phyloP scores from a whole-genome alignment of 1,140 invertebrate genomes.

The Onthophagus taurus region DNA sequence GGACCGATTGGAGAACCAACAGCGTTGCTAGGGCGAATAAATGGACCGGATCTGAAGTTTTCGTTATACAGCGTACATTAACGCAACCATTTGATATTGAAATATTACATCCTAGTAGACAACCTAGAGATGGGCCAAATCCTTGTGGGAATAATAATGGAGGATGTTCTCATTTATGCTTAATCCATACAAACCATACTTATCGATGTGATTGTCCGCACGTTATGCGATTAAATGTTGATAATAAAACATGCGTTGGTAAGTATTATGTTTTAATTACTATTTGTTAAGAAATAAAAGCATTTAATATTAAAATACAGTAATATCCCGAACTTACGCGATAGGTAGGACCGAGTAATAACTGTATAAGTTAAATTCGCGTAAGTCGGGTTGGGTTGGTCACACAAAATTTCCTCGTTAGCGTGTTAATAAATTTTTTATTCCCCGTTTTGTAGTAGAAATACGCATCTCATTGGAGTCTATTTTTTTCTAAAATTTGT shows the following conservation, averaged over 20 bases:
- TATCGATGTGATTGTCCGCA: slow-evolving; percentile 69
- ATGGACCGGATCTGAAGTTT: slow-evolving; percentile 53
- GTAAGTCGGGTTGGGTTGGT: no score
- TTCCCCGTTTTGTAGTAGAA: no score
- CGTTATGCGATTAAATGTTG: slow-evolving; percentile 55
- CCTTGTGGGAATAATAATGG: slow-evolving; percentile 59
- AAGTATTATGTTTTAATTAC: slow-evolving; percentile 31
- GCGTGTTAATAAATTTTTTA: no score
- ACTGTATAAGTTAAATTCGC: no score
- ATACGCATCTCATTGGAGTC: no score
- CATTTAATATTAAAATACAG: no score
- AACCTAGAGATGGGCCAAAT: slow-evolving; percentile 50
- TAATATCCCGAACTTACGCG: no score
- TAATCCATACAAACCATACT: slow-evolving; percentile 52
- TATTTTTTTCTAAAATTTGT: no score
- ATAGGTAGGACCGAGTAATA: no score
- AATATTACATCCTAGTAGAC: slow-evolving; percentile 67
- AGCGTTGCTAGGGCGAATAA: slow-evolving; percentile 64
- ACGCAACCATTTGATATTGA: slow-evolving; percentile 75
- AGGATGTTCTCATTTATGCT: slow-evolving; percentile 70
- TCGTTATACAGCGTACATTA: slow-evolving; percentile 54
- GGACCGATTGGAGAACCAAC: slow-evolving; percentile 84
- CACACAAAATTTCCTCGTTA: no score
- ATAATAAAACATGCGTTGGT: slow-evolving; percentile 60
- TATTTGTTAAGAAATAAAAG: no score